Evolutionary conservation across 2,797 vertebrate species (phyloP).

Genomic region (Manis crassicaudata): DNA sequence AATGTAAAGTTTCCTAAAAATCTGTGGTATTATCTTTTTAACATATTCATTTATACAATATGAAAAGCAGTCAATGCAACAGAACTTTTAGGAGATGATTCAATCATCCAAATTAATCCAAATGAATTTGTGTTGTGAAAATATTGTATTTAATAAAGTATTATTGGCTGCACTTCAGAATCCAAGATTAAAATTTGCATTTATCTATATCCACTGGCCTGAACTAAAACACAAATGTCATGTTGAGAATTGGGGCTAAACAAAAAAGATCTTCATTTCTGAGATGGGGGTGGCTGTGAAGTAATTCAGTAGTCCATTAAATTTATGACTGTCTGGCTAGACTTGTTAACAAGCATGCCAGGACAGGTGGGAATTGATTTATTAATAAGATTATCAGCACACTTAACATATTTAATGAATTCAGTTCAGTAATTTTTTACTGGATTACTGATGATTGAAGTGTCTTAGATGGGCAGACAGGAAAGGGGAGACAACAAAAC

Average conservation of each 20-base stretch:
- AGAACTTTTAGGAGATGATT: not conserved
- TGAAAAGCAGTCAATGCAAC: not conserved
- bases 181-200: not conserved
- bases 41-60: not conserved
- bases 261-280: not conserved
- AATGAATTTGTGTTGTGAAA: constrained; percentile 45
- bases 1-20: not conserved
- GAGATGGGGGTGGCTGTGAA: not conserved
- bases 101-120: constrained; percentile 1
- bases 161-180: not conserved
- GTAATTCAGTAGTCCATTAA: not conserved
- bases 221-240: not conserved
- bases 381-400: not conserved
- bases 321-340: not conserved
- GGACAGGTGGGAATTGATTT: constrained; percentile 12
- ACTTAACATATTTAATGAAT: constrained; percentile 33
- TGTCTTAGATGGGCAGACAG: not conserved
- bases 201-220: not conserved
- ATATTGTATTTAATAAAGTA: not conserved
- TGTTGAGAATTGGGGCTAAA: not conserved
- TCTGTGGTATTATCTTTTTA: not conserved
- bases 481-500: not conserved
- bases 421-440: constrained; percentile 10
- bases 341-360: not conserved
- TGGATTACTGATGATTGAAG: constrained; percentile 33